Base-by-base conservation (phyloP, 2,113 vertebrate species). In the Excalfactoria chinensis region DNA sequence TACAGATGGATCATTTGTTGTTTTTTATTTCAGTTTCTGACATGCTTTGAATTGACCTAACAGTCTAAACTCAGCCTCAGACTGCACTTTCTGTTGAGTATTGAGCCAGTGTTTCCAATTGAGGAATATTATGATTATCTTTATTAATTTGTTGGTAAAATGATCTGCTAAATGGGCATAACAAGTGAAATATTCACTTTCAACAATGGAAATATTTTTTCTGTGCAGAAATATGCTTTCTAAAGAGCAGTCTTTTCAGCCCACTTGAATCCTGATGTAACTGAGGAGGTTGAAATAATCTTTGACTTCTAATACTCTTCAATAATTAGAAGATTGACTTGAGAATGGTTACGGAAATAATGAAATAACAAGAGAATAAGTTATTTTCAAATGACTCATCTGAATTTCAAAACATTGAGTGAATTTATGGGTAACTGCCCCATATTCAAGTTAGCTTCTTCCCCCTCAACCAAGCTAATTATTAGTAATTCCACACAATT, bases 341-440 rank as follows among this genome's bases (percentile, higher is more conserved):
- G 51, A 55, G 51, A 93, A 81, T 64, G 83, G 16, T 77, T 70
- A 20, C 83, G 69, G 21, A 73, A 77, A 30, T 79, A 89, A 67
- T 59, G 78, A 91, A 94, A 80, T 82, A 73, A 37, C 25, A 60
- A 55, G 60, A 92, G 43, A 81, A 76, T 44, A 94, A 71, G 16
- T n/a, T 58, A 53, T 85, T 93, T 73, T 85, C 86, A 13, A 37
- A 67, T 51, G 32, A 44, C 9, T 76, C n/a, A 56, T 71, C 56
- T 77, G 72, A 88, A 80, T 85, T 86, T 94, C 59, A 89, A 87
- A 92, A 73, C 23, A 70, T 7, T 21, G 35, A 70, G 6, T 68
- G 49, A 85, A 89, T 30, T 79, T 84, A 34, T 30, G 59, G 70
- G 25, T 3, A 3, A 83, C 48, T 0, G 1, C 62, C 56, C 91